Evolutionary conservation across 2,113 vertebrate species (phyloP).

Genomic region (Arvicanthis niloticus): DNA sequence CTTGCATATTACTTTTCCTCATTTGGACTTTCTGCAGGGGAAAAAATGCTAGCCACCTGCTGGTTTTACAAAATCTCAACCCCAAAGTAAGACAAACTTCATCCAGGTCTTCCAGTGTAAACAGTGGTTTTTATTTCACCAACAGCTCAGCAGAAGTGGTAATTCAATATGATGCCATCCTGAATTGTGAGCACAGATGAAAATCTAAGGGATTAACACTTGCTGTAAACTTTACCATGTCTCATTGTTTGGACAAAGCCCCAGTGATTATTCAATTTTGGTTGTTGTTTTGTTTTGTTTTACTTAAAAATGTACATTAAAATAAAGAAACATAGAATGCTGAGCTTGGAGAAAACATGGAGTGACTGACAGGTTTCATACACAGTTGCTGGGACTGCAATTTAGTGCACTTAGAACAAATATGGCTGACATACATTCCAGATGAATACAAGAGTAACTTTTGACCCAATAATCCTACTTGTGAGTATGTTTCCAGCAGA

Average conservation of each 20-base stretch:
- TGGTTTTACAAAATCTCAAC: constrained; percentile 24
- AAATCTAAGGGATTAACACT: constrained; percentile 54
- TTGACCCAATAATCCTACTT: not conserved
- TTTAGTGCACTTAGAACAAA: not conserved
- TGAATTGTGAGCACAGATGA: not conserved
- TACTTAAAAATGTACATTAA: not conserved
- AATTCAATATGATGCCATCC: constrained; percentile 43
- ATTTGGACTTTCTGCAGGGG: not conserved
- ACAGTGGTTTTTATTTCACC: constrained; percentile 47
- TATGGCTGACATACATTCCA: not conserved
- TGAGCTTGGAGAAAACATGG: not conserved
- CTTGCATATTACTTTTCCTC: constrained; percentile 26
- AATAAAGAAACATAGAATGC: constrained; percentile 3
- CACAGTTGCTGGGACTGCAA: not conserved
- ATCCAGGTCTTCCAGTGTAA: constrained; percentile 20
- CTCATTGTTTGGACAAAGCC: constrained; percentile 39
- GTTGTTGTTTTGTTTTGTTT: not conserved
- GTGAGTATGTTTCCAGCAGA: not conserved
- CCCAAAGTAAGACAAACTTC: not conserved
- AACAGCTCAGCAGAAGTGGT: not conserved
- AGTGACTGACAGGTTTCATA: constrained; percentile 40
- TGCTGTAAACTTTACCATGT: constrained; percentile 54
- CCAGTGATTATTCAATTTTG: not conserved
- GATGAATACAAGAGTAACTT: not conserved
- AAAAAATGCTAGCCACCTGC: not conserved